Conservation (phyloP, 1,140 invertebrate species). For the Drosophila arizonae region DNA sequence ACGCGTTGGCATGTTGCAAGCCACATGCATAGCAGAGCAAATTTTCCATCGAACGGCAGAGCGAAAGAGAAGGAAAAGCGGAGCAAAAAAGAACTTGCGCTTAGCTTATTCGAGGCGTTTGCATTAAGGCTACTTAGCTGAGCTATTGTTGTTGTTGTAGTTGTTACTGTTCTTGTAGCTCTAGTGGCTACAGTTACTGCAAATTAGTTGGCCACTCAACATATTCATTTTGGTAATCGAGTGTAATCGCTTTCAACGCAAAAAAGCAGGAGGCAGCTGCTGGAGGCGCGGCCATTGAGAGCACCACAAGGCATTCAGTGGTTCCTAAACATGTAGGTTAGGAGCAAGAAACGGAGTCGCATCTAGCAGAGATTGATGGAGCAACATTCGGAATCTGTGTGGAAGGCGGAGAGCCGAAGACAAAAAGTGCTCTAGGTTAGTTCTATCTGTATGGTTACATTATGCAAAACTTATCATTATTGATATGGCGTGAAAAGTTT, state of each 20-base stretch:
- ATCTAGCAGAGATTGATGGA: too few species aligned
- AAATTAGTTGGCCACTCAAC: constrained; percentile 50
- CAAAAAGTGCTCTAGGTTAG: too few species aligned
- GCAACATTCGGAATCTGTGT: too few species aligned
- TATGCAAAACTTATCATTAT: too few species aligned
- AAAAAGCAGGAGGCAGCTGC: not conserved
- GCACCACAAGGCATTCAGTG: constrained; percentile 26
- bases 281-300: constrained; percentile 32
- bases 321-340: not conserved
- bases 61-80: not conserved
- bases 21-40: constrained; percentile 14
- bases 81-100: constrained; percentile 15
- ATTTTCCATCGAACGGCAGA: not conserved
- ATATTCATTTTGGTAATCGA: constrained; percentile 58
- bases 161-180: constrained; percentile 3
- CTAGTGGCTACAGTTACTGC: constrained; percentile 7
- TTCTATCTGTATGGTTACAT: too few species aligned
- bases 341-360: too few species aligned
- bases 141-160: constrained; percentile 6
- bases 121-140: constrained; percentile 36
- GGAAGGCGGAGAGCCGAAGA: too few species aligned
- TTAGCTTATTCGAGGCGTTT: constrained; percentile 27
- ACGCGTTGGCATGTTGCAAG: constrained; percentile 43
- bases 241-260: constrained; percentile 42
- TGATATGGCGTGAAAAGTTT: too few species aligned